Conservation (phyloP, 2,888 invertebrate species). For the Volucella zonaria region DNA sequence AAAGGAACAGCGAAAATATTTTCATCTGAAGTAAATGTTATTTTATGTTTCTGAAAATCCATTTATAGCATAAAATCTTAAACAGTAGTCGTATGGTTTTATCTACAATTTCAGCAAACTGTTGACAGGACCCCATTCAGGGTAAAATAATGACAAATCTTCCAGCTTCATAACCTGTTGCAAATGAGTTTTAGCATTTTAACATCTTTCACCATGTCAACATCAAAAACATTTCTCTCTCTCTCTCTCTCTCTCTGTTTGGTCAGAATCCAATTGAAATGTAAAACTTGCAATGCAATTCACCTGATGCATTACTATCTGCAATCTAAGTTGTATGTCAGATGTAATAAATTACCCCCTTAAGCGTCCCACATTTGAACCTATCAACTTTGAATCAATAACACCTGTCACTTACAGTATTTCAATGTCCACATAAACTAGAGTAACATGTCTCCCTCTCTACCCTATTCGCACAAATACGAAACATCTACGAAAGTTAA, state of each 20-base stretch:
- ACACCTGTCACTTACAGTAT: constrained; percentile 42
- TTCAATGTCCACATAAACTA: constrained; percentile 8
- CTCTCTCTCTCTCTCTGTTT: constrained; percentile 1
- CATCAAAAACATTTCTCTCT: constrained; percentile 9
- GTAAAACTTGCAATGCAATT: constrained; percentile 8
- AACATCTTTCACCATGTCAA: too few species aligned
- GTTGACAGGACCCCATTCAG: too few species aligned
- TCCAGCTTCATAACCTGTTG: too few species aligned
- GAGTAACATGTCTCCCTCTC: neutral
- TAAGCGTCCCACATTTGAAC: constrained; percentile 23
- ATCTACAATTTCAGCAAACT: too few species aligned
- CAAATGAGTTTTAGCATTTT: too few species aligned
- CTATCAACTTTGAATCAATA: constrained; percentile 62
- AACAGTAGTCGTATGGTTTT: too few species aligned
- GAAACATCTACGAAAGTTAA: neutral
- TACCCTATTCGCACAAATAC: neutral
- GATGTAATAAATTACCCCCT: constrained; percentile 13
- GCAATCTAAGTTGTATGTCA: neutral
- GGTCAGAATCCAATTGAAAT: constrained; percentile 16
- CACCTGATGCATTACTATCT: constrained; percentile 24
- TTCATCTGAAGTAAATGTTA: too few species aligned
- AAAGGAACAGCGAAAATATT: too few species aligned
- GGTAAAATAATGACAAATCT: too few species aligned
- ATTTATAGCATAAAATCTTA: too few species aligned
- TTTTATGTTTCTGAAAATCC: too few species aligned